Evolutionary conservation across 2,797 vertebrate genomes (phyloP), one percentile per base, ranked within the genome.

Genomic region (Nasua narica): DNA sequence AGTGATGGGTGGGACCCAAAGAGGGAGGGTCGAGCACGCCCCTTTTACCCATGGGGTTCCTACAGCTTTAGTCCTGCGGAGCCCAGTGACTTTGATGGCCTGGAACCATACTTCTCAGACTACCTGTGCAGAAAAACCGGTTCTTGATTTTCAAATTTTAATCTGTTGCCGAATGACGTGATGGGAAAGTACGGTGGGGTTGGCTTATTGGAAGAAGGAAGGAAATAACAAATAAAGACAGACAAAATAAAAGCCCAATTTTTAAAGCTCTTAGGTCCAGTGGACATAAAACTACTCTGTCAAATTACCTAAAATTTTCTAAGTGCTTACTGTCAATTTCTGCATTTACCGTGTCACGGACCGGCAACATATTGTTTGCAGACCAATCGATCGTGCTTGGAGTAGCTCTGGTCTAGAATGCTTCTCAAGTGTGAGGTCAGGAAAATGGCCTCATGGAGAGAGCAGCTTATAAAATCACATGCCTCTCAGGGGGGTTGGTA

Each of bases 131-230:
- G 27, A 91, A 95, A 65, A 93, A 32, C 21, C 35, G 40, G 48
- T 35, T 52, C 27, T 58, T 89, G 70, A 65, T 94, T 96, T 89
- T 93, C 23, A 95, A 65, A 87, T 86, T 92, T 70, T 65, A 70
- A 91, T 52, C 60, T 70, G 77, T 93, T 87, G 46, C n/a, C 67
- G 35, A 70, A 46, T 77, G 56, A 94, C 50, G 21, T 4, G 1
- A 65, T 72, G 87, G 35, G n/a, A 90, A 95, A 92, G 72, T 87
- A 72, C 2, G 82, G 10, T 50, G 58, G 65, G 72, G 72, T 94
- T 58, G 19, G 90, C 90, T 69, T 83, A 82, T 60, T 91, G 62
- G 79, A 50, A 58, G 4, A 58, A 58, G 91, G 91, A 95, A 82
- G 46, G 60, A 74, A 58, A 35, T 56, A 15, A 52, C n/a, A 48